Percentiles rank a stretch among this genome's conserved stretches.
These are phyloP conservation scores for Peucedramus taeniatus DNA, from an alignment of 2,113 vertebrate species.

Conservation along the genomic window DNA sequence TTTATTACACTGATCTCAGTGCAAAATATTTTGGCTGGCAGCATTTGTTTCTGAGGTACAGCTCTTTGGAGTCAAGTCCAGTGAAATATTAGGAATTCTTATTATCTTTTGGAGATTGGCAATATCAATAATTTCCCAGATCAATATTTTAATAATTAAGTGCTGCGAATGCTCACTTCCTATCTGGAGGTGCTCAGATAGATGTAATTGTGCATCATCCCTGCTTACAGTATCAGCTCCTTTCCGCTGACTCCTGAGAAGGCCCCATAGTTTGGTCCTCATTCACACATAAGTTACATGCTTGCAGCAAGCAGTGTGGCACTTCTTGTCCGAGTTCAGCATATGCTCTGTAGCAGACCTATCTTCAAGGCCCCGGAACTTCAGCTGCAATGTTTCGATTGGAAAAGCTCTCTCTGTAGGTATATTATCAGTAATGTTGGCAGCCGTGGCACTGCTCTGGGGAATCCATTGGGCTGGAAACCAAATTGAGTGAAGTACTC, in stretches of 20 bases:
- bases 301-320: neutral
- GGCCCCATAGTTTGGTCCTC: neutral
- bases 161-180: neutral
- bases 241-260: neutral
- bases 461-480: neutral
- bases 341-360: neutral
- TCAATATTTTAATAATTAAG: neutral
- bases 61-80: neutral
- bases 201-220: neutral
- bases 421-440: neutral
- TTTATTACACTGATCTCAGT: neutral
- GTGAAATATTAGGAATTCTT: neutral
- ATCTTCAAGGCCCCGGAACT: neutral
- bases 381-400: neutral
- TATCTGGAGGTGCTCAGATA: neutral
- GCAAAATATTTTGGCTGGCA: neutral
- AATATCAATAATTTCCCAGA: neutral
- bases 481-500: neutral
- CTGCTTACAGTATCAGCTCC: neutral
- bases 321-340: neutral
- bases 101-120: neutral
- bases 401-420: neutral
- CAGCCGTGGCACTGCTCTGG: accelerated
- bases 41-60: neutral
- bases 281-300: accelerated